Percentiles rank a stretch among this genome's conserved stretches.
Evolutionary conservation across 2,888 invertebrate species (phyloP).

Genomic region (Caenorhabditis imperialis): DNA sequence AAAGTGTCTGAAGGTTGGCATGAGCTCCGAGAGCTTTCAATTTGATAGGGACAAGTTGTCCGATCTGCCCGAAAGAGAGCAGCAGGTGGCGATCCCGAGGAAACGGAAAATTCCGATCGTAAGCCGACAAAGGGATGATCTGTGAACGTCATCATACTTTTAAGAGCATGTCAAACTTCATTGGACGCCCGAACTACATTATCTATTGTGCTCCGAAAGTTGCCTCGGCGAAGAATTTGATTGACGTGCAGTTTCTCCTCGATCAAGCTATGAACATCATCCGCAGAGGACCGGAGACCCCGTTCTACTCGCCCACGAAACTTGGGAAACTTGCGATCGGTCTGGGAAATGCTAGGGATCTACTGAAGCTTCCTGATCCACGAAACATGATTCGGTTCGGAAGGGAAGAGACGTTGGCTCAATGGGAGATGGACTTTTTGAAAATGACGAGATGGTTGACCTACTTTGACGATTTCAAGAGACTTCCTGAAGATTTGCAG

Average conservation of each 20-base stretch:
- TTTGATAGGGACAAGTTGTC: slow-evolving; percentile 19
- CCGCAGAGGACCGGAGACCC: slow-evolving; percentile 6
- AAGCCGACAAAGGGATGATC: not conserved
- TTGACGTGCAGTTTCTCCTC: slow-evolving; percentile 16
- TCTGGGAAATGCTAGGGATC: not conserved
- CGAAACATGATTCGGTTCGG: not conserved
- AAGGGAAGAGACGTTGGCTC: slow-evolving; percentile 7
- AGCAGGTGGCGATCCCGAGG: not conserved
- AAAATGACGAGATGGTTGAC: not conserved
- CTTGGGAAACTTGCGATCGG: not conserved
- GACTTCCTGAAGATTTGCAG: too few species aligned
- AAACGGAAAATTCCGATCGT: slow-evolving; percentile 10
- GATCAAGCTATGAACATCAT: slow-evolving; percentile 10
- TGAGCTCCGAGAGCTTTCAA: slow-evolving; percentile 42
- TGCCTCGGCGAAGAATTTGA: slow-evolving; percentile 3
- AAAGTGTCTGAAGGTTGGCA: slow-evolving; percentile 46
- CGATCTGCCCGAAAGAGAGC: not conserved
- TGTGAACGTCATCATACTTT: not conserved
- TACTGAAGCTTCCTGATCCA: not conserved
- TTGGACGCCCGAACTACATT: slow-evolving; percentile 15
- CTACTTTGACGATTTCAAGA: slow-evolving; percentile 7
- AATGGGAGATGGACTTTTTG: slow-evolving; percentile 2
- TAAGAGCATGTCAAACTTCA: slow-evolving; percentile 20
- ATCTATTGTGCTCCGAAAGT: slow-evolving; percentile 12
- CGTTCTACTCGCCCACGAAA: not conserved